Conservation (phyloP, 2,888 invertebrate species). For the Campopleginae sp. region DNA sequence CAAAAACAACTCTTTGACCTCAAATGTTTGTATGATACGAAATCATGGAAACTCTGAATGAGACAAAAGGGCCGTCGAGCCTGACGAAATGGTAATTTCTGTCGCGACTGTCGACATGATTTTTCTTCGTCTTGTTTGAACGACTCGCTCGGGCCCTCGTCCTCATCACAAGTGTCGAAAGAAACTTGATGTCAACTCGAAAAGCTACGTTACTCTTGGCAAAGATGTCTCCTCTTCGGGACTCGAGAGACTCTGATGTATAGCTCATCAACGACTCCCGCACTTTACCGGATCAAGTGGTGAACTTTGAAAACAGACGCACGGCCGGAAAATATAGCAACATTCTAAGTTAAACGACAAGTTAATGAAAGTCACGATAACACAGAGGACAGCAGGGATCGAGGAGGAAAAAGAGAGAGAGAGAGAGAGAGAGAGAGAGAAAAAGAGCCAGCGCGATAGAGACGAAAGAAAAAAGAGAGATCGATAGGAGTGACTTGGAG, state of each 20-base stretch:
- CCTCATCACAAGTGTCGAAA: constrained; percentile 11
- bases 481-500: not conserved
- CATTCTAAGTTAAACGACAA: not conserved
- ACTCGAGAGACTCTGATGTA: constrained; percentile 20
- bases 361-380: constrained; percentile 30
- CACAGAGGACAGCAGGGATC: not conserved
- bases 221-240: not conserved
- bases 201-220: constrained; percentile 1
- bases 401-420: constrained; percentile 18
- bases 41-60: no score
- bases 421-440: not conserved
- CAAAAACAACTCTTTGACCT: no score
- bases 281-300: constrained; percentile 3
- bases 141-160: not conserved
- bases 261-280: constrained; percentile 19
- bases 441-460: not conserved
- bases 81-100: no score
- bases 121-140: not conserved
- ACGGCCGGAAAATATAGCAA: not conserved
- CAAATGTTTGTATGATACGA: no score
- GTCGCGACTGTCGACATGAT: not conserved
- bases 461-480: not conserved
- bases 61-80: no score
- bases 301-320: constrained; percentile 2
- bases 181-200: constrained; percentile 5